Conservation (phyloP, 2,113 vertebrate genomes). For the Macaca mulatta region DNA sequence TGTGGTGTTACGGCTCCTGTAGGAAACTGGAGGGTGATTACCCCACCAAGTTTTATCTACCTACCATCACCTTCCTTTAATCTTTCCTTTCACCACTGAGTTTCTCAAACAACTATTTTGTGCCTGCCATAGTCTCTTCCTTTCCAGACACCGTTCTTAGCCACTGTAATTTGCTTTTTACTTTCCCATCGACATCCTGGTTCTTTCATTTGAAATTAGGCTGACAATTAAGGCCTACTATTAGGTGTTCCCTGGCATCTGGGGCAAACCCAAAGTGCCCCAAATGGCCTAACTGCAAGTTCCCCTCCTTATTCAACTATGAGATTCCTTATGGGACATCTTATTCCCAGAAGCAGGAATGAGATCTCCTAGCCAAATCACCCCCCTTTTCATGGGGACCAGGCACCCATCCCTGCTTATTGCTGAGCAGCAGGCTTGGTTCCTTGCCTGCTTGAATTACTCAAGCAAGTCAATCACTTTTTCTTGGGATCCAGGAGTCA, state of each 20-base stretch:
- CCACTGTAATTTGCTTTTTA: not conserved
- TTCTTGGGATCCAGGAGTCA: not conserved
- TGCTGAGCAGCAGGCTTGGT: not conserved
- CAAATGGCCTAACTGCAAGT: not conserved
- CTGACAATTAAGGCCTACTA: not conserved
- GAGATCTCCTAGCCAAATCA: not conserved
- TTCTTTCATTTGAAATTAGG: not conserved
- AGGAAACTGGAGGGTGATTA: not conserved
- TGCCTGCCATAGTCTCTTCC: not conserved
- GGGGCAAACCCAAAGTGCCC: not conserved
- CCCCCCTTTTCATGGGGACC: accelerated
- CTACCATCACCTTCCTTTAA: not conserved
- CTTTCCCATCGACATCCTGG: not conserved
- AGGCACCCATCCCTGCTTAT: not conserved
- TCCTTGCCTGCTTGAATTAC: not conserved
- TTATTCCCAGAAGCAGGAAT: not conserved
- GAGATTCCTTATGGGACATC: too few relatives aligned
- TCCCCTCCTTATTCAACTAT: not conserved
- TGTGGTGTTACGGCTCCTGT: not conserved
- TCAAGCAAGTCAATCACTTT: not conserved
- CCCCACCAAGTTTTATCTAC: not conserved
- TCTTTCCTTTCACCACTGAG: not conserved
- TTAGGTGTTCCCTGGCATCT: not conserved
- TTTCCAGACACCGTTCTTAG: not conserved
- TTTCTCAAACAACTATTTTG: not conserved